Conservation (phyloP, 2,113 vertebrate genomes). For the Lucifuga dentata region DNA sequence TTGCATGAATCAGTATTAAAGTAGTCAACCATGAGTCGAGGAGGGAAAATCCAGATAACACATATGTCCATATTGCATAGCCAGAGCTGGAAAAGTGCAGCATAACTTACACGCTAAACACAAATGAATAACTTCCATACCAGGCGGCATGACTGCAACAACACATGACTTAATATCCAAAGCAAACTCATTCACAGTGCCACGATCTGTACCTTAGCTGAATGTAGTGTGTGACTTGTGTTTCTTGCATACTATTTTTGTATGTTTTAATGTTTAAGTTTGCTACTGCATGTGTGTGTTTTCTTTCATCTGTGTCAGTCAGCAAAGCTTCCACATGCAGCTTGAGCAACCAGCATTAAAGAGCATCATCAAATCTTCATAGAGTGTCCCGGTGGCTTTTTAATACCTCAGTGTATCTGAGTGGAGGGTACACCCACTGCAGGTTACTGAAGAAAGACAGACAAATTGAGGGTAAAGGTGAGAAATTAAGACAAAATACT, state of each 20-base stretch:
- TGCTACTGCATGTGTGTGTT: slow-evolving; percentile 1
- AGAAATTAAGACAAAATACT: background rate
- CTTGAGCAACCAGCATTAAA: slow-evolving; percentile 11
- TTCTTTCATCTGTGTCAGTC: slow-evolving; percentile 12
- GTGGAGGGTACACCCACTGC: slow-evolving; percentile 22
- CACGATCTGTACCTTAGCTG: background rate
- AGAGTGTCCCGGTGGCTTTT: slow-evolving; percentile 14
- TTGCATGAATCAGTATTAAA: slow-evolving; percentile 13
- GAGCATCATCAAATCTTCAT: slow-evolving; percentile 9
- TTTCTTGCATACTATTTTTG: background rate
- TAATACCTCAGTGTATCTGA: slow-evolving; percentile 25
- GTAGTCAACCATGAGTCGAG: slow-evolving; percentile 10
- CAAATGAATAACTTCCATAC: slow-evolving; percentile 2
- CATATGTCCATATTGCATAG: slow-evolving; percentile 64
- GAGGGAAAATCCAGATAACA: slow-evolving; percentile 16
- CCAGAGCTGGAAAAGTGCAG: slow-evolving; percentile 41
- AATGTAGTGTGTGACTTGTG: background rate
- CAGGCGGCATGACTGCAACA: background rate
- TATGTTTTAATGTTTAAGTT: slow-evolving; percentile 17
- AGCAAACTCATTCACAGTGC: slow-evolving; percentile 18
- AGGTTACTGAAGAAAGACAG: slow-evolving; percentile 64
- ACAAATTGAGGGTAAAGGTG: background rate
- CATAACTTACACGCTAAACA: slow-evolving; percentile 15
- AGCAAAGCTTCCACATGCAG: slow-evolving; percentile 55
- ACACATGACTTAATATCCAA: slow-evolving; percentile 6